A percentile compares a stretch with the other conserved stretches of the same genome.
phyloP scores from a whole-genome alignment of 2,888 invertebrate species.

The Erebia ligea region DNA sequence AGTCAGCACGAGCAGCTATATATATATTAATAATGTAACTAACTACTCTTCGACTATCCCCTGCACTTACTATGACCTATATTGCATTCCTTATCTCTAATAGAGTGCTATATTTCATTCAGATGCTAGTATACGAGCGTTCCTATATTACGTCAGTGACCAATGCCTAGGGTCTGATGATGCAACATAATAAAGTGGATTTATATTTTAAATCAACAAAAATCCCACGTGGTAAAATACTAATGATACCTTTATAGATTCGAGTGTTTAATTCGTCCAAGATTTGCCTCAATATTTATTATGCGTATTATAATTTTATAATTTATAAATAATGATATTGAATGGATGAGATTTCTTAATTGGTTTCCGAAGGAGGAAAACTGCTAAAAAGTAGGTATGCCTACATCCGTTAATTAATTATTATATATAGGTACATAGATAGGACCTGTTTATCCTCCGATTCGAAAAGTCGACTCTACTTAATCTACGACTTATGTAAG shows the following conservation, averaged over 20 bases:
- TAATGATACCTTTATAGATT: conserved; percentile 9
- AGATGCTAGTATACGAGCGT: conserved; percentile 26
- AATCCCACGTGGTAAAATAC: conserved; percentile 16
- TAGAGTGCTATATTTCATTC: conserved; percentile 57
- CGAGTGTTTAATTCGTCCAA: no score
- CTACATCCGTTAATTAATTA: background rate
- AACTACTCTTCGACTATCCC: conserved; percentile 42
- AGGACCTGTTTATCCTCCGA: no score
- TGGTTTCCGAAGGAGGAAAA: conserved; percentile 4
- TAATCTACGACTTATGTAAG: no score
- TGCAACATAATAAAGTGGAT: conserved; percentile 25
- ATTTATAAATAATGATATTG: conserved; percentile 3
- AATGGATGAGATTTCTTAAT: background rate
- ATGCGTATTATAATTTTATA: background rate
- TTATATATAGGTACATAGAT: no score
- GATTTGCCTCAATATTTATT: background rate
- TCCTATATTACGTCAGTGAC: conserved; percentile 29
- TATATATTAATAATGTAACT: no score
- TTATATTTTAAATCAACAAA: conserved; percentile 28
- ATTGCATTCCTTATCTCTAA: conserved; percentile 58
- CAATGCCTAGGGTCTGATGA: conserved; percentile 32
- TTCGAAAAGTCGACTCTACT: background rate
- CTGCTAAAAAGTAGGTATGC: background rate
- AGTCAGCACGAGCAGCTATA: no score
- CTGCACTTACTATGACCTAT: conserved; percentile 49